Conservation (phyloP, 2,888 invertebrate species). For the Dynastes maya region DNA sequence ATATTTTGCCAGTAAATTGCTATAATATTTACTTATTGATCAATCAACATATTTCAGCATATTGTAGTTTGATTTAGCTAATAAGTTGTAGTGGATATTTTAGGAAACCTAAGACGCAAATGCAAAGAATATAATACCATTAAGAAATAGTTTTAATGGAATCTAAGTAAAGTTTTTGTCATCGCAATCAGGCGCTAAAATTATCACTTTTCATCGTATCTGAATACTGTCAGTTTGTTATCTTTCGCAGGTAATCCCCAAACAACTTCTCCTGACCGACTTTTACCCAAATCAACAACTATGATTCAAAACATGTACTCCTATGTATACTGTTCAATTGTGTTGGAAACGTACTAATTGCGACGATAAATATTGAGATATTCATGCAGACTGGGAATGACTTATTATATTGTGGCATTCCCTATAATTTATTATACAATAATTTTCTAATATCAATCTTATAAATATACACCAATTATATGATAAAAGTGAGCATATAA, state of each 20-base stretch:
- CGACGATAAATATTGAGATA: neutral
- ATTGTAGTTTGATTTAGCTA: neutral
- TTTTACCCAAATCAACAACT: slow-evolving; percentile 12
- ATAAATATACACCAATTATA: slow-evolving; percentile 11
- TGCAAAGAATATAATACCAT: neutral
- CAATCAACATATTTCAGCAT: too few relatives aligned
- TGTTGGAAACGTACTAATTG: neutral
- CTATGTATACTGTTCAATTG: neutral
- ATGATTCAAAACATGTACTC: slow-evolving; percentile 15
- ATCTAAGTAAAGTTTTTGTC: neutral
- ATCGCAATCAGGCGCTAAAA: neutral
- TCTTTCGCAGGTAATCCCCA: slow-evolving; percentile 7
- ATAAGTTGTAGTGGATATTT: neutral
- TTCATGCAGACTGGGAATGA: slow-evolving; percentile 2
- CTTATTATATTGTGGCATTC: slow-evolving; percentile 7
- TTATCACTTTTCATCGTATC: neutral
- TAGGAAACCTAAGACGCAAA: neutral
- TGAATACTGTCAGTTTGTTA: neutral
- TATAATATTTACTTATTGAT: too few relatives aligned
- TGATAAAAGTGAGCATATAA: slow-evolving; percentile 8
- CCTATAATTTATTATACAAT: neutral
- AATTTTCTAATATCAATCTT: neutral
- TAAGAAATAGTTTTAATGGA: neutral
- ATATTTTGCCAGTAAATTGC: too few relatives aligned
- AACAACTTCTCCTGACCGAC: neutral